Base-by-base conservation (phyloP, 92 coral and sea anemone genomes). In the Palythoa grandis region DNA sequence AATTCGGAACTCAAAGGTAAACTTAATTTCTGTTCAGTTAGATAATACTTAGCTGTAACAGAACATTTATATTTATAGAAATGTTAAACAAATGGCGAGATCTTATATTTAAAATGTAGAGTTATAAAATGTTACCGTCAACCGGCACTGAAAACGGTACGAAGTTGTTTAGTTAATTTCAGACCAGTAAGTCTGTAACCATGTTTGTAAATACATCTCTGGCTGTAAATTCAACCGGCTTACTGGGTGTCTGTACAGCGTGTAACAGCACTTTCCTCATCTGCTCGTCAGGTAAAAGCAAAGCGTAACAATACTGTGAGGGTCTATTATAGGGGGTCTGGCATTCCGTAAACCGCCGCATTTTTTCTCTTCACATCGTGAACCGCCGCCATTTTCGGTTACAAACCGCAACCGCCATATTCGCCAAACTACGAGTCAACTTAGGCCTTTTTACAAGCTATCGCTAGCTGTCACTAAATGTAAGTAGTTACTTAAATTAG, bases 201-300 rank as follows among this genome's bases (percentile, higher is more conserved):
- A 15, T 6, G 82, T 15, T 22, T 15, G 70, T 57, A 43, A 77
- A 77, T 37, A 77, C 56, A 58, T 9, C 19, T 57, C 19, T 43
- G 52, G 17, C 58, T 77, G 7, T 57, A 22, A 77, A 77, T 77
- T 25, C 68, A 1, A 77, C 82, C 19, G 1, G 35, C 35, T 57
- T 50, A 3, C 23, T 54, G 70, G 70, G 29, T 11, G 82, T 57
- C 13, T 77, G 82, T 39, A 14, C 69, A 14, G 25, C 52, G 16
- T 77, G 82, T 57, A 56, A 77, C 82, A 77, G 82, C 16, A 77
- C 82, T 16, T 77, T 77, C 35, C 67, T 77, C 14, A 53, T 77
- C 70, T 77, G 82, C 24, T 54, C 82, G 17, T 77, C 82, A 77
- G 82, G 82, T 77, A 77, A 19, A 14, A 58, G 53, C 37, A 48